Base-by-base conservation (phyloP, 1,140 invertebrate genomes). In the Penaeus indicus region DNA sequence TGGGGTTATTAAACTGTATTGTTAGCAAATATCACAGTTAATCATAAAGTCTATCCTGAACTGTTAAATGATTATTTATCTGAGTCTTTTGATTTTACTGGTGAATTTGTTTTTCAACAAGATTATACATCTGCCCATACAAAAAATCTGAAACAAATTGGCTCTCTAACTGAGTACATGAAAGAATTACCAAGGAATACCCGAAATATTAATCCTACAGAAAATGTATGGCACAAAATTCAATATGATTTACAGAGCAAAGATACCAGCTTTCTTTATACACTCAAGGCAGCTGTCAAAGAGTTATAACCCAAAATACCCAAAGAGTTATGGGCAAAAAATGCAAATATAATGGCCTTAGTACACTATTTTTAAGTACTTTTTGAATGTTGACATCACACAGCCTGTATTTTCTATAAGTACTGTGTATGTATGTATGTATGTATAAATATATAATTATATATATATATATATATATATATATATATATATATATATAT, bases 151-250 rank as follows among this genome's bases (percentile, higher is more conserved):
- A 84, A 7, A 63, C 7, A 18, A 7, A 47, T 38, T 85, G 86
- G 86, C 79, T 84, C 63, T 32, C 21, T 60, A 61, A 88, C 32
- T 88, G 80, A 8, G 18, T 85, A 22, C 32, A 85, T 77, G 7
- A 47, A 84, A 3, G 86, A 88, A 25, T 88, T 18, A 67, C 86
- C 86, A 21, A 69, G 78, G n/a, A 88, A 77, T 27, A 85, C 5
- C 61, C 42, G 16, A 4, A 78, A 88, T 38, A 38, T 88, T 19
- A 88, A 88, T 80, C 72, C 61, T 4, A 84, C 38, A 62, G 79
- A 82, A 67, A 88, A 88, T 47, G 27, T 84, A 42, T 87, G 79
- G 61, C 85, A 87, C 47, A 87, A 61, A 18, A 22, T 81, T 85
- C 38, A 87, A 42, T 75, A 10, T 42, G 64, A 25, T 21, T 19